Evolutionary conservation across 2,797 vertebrate genomes (phyloP).

Genomic region (Channa striata): DNA sequence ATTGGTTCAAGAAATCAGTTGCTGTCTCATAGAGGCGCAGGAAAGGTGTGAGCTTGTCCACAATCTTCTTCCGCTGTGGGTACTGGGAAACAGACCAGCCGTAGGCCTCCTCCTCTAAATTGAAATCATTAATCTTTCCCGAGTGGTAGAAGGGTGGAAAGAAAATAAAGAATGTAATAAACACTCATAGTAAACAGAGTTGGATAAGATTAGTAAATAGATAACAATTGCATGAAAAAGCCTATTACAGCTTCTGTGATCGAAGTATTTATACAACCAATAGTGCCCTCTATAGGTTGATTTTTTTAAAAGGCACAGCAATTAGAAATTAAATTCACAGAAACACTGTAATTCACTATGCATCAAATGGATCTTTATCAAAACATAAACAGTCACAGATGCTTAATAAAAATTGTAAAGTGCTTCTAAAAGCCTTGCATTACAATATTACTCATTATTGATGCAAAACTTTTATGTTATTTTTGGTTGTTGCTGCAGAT

Average conservation of each 20-base stretch:
- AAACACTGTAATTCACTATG: not conserved
- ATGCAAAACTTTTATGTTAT: not conserved
- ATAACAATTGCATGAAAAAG: not conserved
- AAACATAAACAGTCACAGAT: not conserved
- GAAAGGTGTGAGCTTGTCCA: conserved; percentile 87
- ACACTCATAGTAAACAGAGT: conserved; percentile 4
- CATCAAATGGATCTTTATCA: not conserved
- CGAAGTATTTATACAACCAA: conserved; percentile 22
- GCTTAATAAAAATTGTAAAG: no score
- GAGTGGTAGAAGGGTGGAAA: not conserved
- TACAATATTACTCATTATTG: not conserved
- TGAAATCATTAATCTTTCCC: conserved; percentile 88
- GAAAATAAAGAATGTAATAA: not conserved
- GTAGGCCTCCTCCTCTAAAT: conserved; percentile 89
- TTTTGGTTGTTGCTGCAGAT: not conserved
- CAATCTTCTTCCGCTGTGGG: conserved; percentile 86
- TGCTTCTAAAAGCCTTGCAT: not conserved
- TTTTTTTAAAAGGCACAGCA: not conserved
- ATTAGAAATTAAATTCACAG: not conserved
- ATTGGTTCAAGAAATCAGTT: conserved; percentile 84
- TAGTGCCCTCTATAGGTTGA: conserved; percentile 52
- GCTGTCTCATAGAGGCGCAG: conserved; percentile 88
- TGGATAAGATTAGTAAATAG: not conserved
- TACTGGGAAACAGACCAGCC: conserved; percentile 88
- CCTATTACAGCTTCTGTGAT: not conserved